A percentile compares a stretch with the other conserved stretches of the same genome.
Conservation (phyloP, 2,888 invertebrate genomes). For the Phaonia tiefii region DNA sequence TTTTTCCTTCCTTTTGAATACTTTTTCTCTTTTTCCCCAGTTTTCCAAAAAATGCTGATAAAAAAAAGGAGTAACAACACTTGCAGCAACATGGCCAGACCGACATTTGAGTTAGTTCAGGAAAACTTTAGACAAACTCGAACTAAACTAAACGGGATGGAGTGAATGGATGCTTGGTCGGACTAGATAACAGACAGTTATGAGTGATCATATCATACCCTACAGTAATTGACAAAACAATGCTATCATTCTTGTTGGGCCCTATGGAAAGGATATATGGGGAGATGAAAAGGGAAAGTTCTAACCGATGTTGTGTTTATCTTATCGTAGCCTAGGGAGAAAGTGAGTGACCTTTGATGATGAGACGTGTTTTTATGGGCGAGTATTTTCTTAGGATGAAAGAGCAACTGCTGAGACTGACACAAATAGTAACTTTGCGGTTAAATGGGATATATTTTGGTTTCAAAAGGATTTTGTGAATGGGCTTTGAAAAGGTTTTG, state of each 20-base stretch:
- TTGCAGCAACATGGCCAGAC: background rate
- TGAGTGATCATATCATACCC: constrained; percentile 67
- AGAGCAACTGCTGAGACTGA: no score
- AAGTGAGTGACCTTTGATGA: background rate
- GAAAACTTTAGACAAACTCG: constrained; percentile 60
- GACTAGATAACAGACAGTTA: constrained; percentile 64
- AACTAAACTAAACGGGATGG: background rate
- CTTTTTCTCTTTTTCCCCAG: background rate
- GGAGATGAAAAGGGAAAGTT: no score
- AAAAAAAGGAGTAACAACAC: constrained; percentile 17
- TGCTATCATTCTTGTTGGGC: constrained; percentile 16
- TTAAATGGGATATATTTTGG: no score
- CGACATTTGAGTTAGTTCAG: constrained; percentile 32
- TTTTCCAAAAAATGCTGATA: constrained; percentile 48
- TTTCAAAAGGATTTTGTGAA: no score
- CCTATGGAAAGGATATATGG: background rate
- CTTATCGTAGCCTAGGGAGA: constrained; percentile 19
- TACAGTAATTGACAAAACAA: constrained; percentile 64
- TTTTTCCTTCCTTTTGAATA: constrained; percentile 40
- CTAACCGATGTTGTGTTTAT: constrained; percentile 9
- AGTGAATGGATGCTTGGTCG: constrained; percentile 14
- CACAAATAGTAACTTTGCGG: no score
- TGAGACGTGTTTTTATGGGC: no score
- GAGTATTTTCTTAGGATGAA: no score
- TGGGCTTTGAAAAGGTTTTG: no score